A percentile compares a stretch with the other conserved stretches of the same genome.
phyloP scores from a whole-genome alignment of 2,888 invertebrate species.

The Perizoma affinitatum region DNA sequence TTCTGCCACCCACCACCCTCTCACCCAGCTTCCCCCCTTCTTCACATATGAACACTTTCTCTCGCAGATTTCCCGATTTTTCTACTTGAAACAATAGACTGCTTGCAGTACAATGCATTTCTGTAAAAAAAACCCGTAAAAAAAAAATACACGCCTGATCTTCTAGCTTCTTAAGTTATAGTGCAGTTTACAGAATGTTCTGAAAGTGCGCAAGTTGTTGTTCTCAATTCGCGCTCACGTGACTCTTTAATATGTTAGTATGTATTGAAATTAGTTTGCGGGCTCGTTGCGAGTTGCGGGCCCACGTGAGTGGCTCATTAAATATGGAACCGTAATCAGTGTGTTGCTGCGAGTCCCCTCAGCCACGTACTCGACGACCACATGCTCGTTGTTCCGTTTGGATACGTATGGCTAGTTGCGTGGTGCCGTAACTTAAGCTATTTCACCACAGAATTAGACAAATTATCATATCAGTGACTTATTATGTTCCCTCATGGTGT shows the following conservation, averaged over 20 bases:
- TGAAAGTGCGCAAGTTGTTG: slow-evolving; percentile 24
- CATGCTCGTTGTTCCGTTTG: slow-evolving; percentile 57
- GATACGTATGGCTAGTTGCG: slow-evolving; percentile 44
- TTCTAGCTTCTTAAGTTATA: slow-evolving; percentile 14
- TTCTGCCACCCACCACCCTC: slow-evolving; percentile 70
- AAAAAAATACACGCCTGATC: slow-evolving; percentile 13
- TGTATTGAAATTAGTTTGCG: slow-evolving; percentile 77
- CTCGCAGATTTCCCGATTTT: slow-evolving; percentile 71
- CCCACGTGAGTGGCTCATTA: slow-evolving; percentile 76
- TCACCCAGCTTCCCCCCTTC: slow-evolving; percentile 54
- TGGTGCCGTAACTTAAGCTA: slow-evolving; percentile 13
- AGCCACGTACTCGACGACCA: slow-evolving; percentile 56
- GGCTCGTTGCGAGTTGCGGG: slow-evolving; percentile 58
- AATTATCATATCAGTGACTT: slow-evolving; percentile 11
- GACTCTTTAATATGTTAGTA: slow-evolving; percentile 60
- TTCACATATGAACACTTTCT: slow-evolving; percentile 80
- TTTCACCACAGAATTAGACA: slow-evolving; percentile 25
- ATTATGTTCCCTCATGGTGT: background rate
- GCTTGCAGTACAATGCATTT: slow-evolving; percentile 38
- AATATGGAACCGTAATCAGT: slow-evolving; percentile 81
- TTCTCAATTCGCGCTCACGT: slow-evolving; percentile 34
- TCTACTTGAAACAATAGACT: slow-evolving; percentile 52
- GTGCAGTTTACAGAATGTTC: slow-evolving; percentile 15
- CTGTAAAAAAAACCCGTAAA: slow-evolving; percentile 2
- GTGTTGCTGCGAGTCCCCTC: slow-evolving; percentile 68